Base-by-base conservation (phyloP, 92 coral and sea anemone species). In the Micromussa lordhowensis region DNA sequence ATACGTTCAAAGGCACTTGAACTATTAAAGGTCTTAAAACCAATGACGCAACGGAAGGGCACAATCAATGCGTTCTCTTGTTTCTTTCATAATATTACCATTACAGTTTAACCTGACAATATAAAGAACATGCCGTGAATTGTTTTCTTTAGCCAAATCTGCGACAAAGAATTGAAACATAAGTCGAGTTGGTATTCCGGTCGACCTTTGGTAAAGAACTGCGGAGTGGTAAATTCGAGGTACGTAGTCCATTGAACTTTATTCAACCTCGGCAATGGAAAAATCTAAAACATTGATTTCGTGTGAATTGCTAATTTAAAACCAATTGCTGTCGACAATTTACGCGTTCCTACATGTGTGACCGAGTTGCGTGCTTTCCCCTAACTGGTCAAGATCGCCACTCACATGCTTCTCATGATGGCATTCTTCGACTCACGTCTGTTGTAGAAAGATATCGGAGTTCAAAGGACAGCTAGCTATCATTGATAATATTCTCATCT, bases 121-220 rank as follows among this genome's bases (percentile, higher is more conserved):
- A 63, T 81, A 22, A 3, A 32, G 26, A 30, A 57, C 82, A 79
- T 55, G 51, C 83, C 83, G 24, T 1, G 40, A 58, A 79, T 57
- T 79, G 70, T 55, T 79, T 57, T 55, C 38, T 29, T 28, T 14
- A 78, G 24, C 28, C 53, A 8, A 29, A 29, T 22, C 30, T 28
- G 12, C 66, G 24, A 7, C 44, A 18, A 63, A 81, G 8, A 38
- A 66, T 57, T 81, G 85, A 81, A 63, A 81, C 36, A 81, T 81
- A 81, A 64, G 58, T 81, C 75, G 75, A 15, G 74, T 63, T 28
- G 16, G 51, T 9, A 44, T 44, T 44, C 10, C 51, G 13, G 24
- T 38, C 11, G 35, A 22, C 26, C 29, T 63, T 26, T 24, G 12
- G 69, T 31, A 12, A 6, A 15, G 76, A 71, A 15, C 76, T 48